Evolutionary conservation across 2,113 vertebrate genomes (phyloP), one percentile per base, ranked within the genome.

Genomic region (Centrocercus urophasianus): DNA sequence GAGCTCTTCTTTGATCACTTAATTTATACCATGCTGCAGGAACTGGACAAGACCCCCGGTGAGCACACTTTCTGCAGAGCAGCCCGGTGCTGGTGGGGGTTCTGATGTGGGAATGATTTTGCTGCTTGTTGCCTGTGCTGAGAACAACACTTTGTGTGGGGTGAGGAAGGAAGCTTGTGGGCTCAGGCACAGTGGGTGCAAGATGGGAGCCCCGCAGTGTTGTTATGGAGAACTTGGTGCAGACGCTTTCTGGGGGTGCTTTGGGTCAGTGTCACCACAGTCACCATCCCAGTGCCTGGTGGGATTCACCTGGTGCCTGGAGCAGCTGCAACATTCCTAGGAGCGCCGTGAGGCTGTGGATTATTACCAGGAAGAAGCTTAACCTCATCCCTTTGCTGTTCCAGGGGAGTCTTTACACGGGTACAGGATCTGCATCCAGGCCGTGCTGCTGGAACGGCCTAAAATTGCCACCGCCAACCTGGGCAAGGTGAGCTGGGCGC

Each of bases 381-480:
- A 7, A 61, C 22, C 34, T 20, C 34, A 34, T 34, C 36, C 40
- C 11, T 40, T 1, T 43, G 2, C 86, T 79, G 0, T 93, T 77
- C 45, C 86, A 99, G 99, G 98, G 60, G 99, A 99, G 71, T 98
- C 99, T 0, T 97, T 99, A 27, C 99, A 99, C 3, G 99, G 99
- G 10, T 99, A 99, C 97, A 97, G 98, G 96, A 98, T 99, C 97
- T 99, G 99, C 96, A 98, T 99, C 93, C 99, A 99, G 97, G 99
- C 99, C 0, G 56, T 99, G 52, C 96, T 99, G 14, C 97, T 98
- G 93, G 98, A 99, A 97, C 98, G 98, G 88, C 99, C 99, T 60
- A 98, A 94, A 88, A 98, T 99, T 30, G 99, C 98, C 82, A 99
- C 98, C 0, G 67, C 83, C 11, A 98, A 98, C 95, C 96, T 99